Conservation (phyloP, 2,888 invertebrate genomes). For the Phorcus lineatus region DNA sequence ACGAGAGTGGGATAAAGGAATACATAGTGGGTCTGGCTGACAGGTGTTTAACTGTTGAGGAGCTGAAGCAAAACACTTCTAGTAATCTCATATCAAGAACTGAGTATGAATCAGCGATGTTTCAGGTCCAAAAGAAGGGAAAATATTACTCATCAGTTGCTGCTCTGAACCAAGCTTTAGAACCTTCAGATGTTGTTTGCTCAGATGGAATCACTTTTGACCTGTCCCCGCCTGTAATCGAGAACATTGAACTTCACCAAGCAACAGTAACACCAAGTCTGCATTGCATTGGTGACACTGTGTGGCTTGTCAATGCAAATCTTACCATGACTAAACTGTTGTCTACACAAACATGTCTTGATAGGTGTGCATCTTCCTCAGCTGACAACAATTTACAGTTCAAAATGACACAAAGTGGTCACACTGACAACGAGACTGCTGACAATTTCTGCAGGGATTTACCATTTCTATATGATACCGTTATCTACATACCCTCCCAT, state of each 20-base stretch:
- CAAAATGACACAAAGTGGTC: neutral
- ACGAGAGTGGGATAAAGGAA: conserved; percentile 52
- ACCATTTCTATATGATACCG: conserved; percentile 7
- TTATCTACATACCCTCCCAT: conserved; percentile 46
- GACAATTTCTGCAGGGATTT: neutral
- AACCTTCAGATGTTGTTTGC: conserved; percentile 53
- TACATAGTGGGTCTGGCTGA: conserved; percentile 43
- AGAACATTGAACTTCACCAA: conserved; percentile 29
- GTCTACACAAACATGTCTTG: conserved; percentile 14
- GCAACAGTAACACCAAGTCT: neutral
- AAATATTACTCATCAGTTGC: conserved; percentile 46
- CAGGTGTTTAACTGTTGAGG: conserved; percentile 35
- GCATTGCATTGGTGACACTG: neutral
- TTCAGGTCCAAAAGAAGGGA: conserved; percentile 29
- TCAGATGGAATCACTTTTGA: conserved; percentile 57
- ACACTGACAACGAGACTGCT: conserved; percentile 26
- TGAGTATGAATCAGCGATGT: neutral
- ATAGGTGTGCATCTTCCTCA: conserved; percentile 18
- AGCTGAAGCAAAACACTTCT: neutral
- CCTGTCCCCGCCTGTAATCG: conserved; percentile 39
- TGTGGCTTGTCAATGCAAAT: conserved; percentile 38
- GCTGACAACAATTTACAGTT: conserved; percentile 16
- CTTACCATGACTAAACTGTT: conserved; percentile 32
- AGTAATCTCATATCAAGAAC: neutral
- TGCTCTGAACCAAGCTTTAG: conserved; percentile 57